phyloP scores from a whole-genome alignment of 2,797 vertebrate genomes.

The Platalea minor region DNA sequence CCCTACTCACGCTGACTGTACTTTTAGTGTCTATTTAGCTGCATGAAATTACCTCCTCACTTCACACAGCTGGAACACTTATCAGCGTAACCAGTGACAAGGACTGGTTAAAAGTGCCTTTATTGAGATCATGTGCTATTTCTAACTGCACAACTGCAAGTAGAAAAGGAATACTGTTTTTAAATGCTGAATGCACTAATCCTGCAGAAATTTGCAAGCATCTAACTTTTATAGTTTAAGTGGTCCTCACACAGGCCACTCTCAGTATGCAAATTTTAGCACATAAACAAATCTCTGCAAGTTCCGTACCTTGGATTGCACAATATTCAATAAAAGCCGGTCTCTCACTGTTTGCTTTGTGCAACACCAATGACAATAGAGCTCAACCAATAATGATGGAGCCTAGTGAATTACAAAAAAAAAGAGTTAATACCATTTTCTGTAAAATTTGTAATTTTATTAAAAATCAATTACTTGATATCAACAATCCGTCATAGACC shows the following conservation, averaged over 20 bases:
- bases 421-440: neutral
- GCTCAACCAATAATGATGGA: neutral
- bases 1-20: neutral
- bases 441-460: neutral
- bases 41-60: neutral
- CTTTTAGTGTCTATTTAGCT: neutral
- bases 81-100: neutral
- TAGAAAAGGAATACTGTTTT: neutral
- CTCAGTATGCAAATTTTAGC: neutral
- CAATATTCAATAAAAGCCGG: neutral
- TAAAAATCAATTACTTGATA: neutral
- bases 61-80: conserved; percentile 13
- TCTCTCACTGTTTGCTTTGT: neutral
- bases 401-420: neutral
- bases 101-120: neutral
- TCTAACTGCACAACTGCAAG: neutral
- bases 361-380: neutral
- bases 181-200: neutral
- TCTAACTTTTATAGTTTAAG: neutral
- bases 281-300: neutral
- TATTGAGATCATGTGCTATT: neutral
- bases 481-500: neutral
- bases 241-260: neutral
- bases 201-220: neutral
- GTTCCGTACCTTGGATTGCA: neutral